These are phyloP conservation scores for Candidula unifasciata DNA, from an alignment of 2,888 invertebrate genomes.

Conservation along the genomic window DNA sequence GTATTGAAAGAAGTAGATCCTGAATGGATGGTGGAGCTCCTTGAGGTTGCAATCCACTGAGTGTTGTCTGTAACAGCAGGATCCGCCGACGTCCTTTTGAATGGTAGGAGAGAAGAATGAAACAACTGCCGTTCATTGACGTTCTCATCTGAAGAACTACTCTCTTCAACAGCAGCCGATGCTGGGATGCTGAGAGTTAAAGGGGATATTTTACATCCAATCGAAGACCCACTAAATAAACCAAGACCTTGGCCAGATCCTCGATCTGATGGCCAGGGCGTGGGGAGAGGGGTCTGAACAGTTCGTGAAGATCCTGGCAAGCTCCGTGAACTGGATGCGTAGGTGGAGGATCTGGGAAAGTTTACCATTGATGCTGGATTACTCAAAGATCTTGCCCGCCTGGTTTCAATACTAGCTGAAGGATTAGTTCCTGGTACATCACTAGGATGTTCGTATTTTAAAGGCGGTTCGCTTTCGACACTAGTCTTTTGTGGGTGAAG, in stretches of 20 bases:
- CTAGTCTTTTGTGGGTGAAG: neutral
- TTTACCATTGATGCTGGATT: constrained; percentile 30
- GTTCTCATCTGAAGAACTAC: constrained; percentile 48
- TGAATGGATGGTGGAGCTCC: neutral
- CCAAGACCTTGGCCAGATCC: neutral
- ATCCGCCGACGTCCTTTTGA: constrained; percentile 40
- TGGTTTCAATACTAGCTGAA: neutral
- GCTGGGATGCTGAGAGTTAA: constrained; percentile 13
- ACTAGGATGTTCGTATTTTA: neutral
- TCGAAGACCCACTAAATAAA: constrained; percentile 31
- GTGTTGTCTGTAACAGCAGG: neutral
- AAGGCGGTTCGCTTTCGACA: neutral
- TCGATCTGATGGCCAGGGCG: neutral
- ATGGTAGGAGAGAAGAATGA: neutral
- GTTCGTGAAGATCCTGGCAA: neutral
- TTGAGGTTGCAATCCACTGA: neutral
- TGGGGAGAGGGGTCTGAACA: neutral
- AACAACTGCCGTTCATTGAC: constrained; percentile 26
- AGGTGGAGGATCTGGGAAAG: neutral
- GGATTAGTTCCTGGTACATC: neutral
- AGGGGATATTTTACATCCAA: neutral
- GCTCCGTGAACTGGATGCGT: neutral
- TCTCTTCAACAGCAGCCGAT: constrained; percentile 23
- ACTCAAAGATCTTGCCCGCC: constrained; percentile 34
- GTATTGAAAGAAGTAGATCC: neutral